phyloP scores from a whole-genome alignment of 2,797 vertebrate genomes.

The Oryzias sinensis region DNA sequence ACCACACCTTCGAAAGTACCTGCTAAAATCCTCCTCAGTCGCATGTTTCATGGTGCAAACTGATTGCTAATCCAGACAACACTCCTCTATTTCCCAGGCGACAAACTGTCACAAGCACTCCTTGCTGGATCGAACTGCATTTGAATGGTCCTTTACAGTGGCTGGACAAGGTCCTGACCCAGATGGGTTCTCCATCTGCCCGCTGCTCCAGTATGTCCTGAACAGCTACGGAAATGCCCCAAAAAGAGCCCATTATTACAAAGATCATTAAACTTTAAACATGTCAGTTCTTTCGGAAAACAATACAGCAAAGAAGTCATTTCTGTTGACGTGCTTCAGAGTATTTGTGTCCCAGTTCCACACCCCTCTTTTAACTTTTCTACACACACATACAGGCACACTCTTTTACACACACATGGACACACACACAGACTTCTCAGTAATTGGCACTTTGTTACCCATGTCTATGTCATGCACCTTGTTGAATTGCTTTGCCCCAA shows the following conservation, averaged over 20 bases:
- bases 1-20: too few species aligned
- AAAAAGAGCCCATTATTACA: constrained; percentile 56
- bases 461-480: constrained; percentile 92
- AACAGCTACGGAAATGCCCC: constrained; percentile 59
- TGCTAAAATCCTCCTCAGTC: background rate
- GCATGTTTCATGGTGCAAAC: background rate
- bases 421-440: constrained; percentile 76
- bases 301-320: constrained; percentile 75
- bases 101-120: constrained; percentile 98
- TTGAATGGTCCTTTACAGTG: constrained; percentile 97
- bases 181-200: constrained; percentile 98
- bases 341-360: constrained; percentile 84
- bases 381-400: constrained; percentile 21
- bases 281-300: constrained; percentile 56
- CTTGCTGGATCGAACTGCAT: constrained; percentile 98
- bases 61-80: background rate
- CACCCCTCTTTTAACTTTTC: constrained; percentile 49
- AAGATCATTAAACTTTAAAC: constrained; percentile 66
- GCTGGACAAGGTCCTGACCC: constrained; percentile 99
- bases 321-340: constrained; percentile 79
- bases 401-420: constrained; percentile 62
- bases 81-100: constrained; percentile 76
- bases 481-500: constrained; percentile 88
- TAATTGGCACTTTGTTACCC: constrained; percentile 96
- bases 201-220: constrained; percentile 99